These are phyloP conservation scores for Psilanteris sp. DNA, from an alignment of 1,140 invertebrate species.

Conservation along the genomic window DNA sequence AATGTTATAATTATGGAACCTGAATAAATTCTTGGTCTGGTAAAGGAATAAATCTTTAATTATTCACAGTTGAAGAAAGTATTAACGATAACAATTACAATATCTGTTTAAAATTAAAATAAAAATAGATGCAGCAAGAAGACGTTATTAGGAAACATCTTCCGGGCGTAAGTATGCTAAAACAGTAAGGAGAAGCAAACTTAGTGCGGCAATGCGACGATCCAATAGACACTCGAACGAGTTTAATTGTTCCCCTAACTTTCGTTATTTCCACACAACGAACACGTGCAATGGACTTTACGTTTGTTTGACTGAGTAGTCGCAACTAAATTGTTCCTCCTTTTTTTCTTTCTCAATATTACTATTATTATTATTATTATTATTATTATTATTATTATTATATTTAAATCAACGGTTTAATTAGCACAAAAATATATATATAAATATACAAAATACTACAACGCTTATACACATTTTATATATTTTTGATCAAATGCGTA, in stretches of 20 bases:
- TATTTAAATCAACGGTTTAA: no score
- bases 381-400: no score
- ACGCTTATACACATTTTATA: no score
- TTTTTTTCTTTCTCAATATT: conserved; percentile 11
- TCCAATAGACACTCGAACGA: conserved; percentile 52
- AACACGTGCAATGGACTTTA: conserved; percentile 52
- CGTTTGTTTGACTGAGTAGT: conserved; percentile 36
- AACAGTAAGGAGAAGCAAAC: conserved; percentile 45
- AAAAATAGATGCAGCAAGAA: conserved; percentile 11
- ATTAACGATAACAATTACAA: conserved; percentile 30
- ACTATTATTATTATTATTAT: no score
- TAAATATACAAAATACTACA: no score
- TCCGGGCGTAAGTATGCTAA: conserved; percentile 42
- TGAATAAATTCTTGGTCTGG: no score
- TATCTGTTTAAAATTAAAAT: conserved; percentile 15
- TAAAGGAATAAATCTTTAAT: no score
- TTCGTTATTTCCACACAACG: conserved; percentile 62
- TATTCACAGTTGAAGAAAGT: conserved; percentile 8
- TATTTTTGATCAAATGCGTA: no score
- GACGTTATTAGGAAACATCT: conserved; percentile 57
- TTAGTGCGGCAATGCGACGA: conserved; percentile 31
- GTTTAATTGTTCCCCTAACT: conserved; percentile 69
- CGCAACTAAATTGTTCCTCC: conserved; percentile 46
- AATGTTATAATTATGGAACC: no score
- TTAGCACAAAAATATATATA: no score